These are phyloP conservation scores for Dasyurus viverrinus DNA, from an alignment of 2,113 vertebrate genomes.

Conservation along the genomic window DNA sequence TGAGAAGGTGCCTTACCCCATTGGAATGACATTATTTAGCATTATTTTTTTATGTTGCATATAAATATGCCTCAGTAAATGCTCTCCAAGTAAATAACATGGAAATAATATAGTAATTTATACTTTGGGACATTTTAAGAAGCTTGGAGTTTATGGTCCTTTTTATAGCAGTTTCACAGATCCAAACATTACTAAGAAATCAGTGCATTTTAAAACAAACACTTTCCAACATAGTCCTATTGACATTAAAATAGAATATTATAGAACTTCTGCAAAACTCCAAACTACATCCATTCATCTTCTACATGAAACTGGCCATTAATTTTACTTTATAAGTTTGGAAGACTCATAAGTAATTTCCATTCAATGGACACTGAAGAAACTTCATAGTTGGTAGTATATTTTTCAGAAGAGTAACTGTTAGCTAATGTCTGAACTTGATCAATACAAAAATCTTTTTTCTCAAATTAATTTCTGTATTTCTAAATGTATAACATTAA, in stretches of 20 bases:
- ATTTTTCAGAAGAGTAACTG: not conserved
- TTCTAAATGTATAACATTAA: not conserved
- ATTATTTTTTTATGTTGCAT: not conserved
- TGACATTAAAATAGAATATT: not conserved
- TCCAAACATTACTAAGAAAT: conserved; percentile 2
- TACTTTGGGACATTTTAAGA: not conserved
- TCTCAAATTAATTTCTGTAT: not conserved
- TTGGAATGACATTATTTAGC: not conserved
- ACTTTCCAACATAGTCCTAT: not conserved
- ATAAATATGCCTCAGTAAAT: not conserved
- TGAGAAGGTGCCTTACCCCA: not conserved
- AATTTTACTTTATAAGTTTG: not conserved
- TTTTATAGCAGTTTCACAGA: not conserved
- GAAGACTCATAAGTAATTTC: not conserved
- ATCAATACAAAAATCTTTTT: conserved; percentile 58
- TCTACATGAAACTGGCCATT: not conserved
- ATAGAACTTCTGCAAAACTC: not conserved
- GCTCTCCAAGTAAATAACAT: conserved; percentile 21
- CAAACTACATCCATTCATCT: not conserved
- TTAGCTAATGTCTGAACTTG: conserved; percentile 25
- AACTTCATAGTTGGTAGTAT: conserved; percentile 35
- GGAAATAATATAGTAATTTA: not conserved
- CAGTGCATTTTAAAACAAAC: conserved; percentile 17
- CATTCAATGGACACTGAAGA: conserved; percentile 24
- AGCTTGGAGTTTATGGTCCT: not conserved